Conservation (phyloP, 2,113 vertebrate species). For the Camelus dromedarius region DNA sequence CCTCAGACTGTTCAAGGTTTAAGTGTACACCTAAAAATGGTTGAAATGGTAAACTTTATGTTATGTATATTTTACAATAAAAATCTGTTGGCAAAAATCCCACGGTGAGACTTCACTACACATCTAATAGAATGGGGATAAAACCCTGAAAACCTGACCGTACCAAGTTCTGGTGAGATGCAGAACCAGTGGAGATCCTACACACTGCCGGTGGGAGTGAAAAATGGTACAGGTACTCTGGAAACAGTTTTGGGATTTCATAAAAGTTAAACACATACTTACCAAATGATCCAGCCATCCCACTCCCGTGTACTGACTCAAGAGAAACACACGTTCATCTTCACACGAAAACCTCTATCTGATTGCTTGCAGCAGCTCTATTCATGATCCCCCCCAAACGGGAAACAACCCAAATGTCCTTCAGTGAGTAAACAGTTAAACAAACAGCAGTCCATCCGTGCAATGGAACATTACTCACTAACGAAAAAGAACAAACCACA, state of each 20-base stretch:
- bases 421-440: no score
- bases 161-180: not conserved
- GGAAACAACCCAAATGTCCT: no score
- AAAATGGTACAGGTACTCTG: fast-evolving
- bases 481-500: no score
- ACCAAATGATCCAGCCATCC: not conserved
- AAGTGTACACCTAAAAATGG: not conserved
- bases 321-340: no score
- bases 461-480: fast-evolving
- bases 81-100: not conserved
- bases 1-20: no score
- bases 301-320: not conserved
- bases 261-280: not conserved
- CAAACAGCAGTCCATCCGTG: fast-evolving
- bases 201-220: no score
- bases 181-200: fast-evolving
- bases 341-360: no score
- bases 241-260: not conserved
- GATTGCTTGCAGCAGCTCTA: no score
- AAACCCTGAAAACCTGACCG: fast-evolving
- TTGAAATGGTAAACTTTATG: not conserved
- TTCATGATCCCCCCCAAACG: no score
- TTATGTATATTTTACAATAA: not conserved
- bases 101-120: not conserved
- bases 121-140: no score